phyloP scores from a whole-genome alignment of 2,113 vertebrate species.

The Gymnarchus niloticus region DNA sequence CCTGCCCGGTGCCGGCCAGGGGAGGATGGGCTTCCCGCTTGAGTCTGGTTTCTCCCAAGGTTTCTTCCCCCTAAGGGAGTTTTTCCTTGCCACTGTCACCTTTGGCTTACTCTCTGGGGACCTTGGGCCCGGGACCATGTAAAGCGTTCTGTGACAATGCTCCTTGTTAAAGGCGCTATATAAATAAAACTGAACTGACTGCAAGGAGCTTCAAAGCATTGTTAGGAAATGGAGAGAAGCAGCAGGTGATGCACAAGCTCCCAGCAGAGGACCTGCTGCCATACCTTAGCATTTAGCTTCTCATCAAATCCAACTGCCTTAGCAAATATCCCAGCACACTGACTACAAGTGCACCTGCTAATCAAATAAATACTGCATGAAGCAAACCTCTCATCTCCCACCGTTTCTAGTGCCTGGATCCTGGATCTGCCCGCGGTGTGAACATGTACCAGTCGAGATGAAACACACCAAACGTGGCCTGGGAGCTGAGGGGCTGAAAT shows the following conservation, averaged over 20 bases:
- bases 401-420: not conserved
- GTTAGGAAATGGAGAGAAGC: not conserved
- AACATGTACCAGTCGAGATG: not conserved
- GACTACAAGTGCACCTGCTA: not conserved
- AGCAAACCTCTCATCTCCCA: not conserved
- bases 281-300: not conserved
- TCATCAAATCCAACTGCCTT: not conserved
- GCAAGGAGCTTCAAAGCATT: not conserved
- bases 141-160: no score
- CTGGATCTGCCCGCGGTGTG: not conserved
- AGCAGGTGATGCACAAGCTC: not conserved
- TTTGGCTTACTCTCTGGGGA: no score
- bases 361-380: constrained; percentile 2
- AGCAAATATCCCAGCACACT: not conserved
- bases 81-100: no score
- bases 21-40: no score
- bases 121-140: no score
- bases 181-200: not conserved
- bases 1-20: no score
- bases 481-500: not conserved
- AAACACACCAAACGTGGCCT: not conserved
- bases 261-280: not conserved
- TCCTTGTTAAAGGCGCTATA: no score
- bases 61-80: no score
- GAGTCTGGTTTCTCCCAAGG: no score